Base-by-base conservation (phyloP, 2,888 invertebrate species). In the Antheraea yamamai region DNA sequence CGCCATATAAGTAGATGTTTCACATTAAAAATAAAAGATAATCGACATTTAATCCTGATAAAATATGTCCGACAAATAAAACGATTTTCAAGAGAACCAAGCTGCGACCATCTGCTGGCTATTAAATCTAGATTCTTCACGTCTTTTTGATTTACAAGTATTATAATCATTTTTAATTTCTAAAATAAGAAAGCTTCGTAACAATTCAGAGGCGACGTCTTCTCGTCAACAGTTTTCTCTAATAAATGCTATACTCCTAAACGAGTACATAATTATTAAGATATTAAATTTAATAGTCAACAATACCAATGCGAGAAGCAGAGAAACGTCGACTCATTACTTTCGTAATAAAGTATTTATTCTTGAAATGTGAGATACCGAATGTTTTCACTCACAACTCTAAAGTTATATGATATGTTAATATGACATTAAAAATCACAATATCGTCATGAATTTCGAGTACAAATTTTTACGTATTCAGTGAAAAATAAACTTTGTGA, bases 401-500 rank as follows among this genome's bases (percentile, higher is more conserved):
- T 23, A 61, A 23, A 47, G 39, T 16, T 52, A 20, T 16, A 47
- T 35, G 20, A 70, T 18, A 20, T 39, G 70, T 80, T 81, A 80
- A 83, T 79, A 81, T 82, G 79, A 79, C 20, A 61, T 61, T 61
- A 61, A 61, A 61, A 61, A 7, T 12, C 12, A 12, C 23, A 23
- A 61, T 61, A 61, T 23, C 12, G n/a, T 61, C 10, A 61, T n/a
- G 23, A n/a, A 61, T 14, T 61, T 12, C 23, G n/a, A 23, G 10
- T 23, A 61, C 2, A 23, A 47, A 47, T 47, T 10, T 12, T 1
- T 47, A 47, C 47, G 12, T 47, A 47, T 47, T 12, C 12, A 47
- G 47, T 7, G 47, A 47, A 47, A 47, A 47, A 12, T 47, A 47
- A 10, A 47, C 12, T 47, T 39, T 39, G 35, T 39, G 2, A 39